These are phyloP conservation scores for Stegodyphus mimosarum DNA, from an alignment of 1,140 invertebrate genomes.

Conservation along the genomic window DNA sequence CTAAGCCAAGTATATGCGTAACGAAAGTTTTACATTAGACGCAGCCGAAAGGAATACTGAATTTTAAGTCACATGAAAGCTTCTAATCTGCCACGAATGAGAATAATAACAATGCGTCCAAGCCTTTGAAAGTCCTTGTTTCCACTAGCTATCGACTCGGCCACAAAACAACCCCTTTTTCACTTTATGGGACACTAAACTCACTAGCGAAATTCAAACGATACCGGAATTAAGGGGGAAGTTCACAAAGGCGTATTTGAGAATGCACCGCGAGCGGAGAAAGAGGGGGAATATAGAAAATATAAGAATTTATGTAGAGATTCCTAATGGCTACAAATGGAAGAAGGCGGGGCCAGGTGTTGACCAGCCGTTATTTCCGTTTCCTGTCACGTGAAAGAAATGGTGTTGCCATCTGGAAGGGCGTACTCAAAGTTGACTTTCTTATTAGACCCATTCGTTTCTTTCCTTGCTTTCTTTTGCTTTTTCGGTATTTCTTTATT, in stretches of 20 bases:
- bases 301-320: background rate
- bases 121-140: too few relatives aligned
- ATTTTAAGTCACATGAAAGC: too few relatives aligned
- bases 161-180: too few relatives aligned
- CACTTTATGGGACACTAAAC: background rate
- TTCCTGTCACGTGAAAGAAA: conserved; percentile 32
- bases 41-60: too few relatives aligned
- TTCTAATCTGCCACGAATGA: too few relatives aligned
- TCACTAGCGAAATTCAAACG: background rate
- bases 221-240: background rate
- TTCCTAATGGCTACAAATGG: background rate
- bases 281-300: too few relatives aligned
- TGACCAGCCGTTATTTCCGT: conserved; percentile 38
- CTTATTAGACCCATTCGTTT: background rate
- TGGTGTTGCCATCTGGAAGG: conserved; percentile 35
- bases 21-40: too few relatives aligned
- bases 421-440: too few relatives aligned
- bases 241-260: background rate
- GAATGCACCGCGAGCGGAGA: background rate
- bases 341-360: conserved; percentile 33
- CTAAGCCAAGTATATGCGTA: too few relatives aligned
- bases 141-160: too few relatives aligned
- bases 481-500: background rate
- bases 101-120: too few relatives aligned
- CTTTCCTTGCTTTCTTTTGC: conserved; percentile 11